Evolutionary conservation across 2,888 invertebrate genomes (phyloP), one percentile per base, ranked within the genome.

Genomic region (Stenurella melanura): DNA sequence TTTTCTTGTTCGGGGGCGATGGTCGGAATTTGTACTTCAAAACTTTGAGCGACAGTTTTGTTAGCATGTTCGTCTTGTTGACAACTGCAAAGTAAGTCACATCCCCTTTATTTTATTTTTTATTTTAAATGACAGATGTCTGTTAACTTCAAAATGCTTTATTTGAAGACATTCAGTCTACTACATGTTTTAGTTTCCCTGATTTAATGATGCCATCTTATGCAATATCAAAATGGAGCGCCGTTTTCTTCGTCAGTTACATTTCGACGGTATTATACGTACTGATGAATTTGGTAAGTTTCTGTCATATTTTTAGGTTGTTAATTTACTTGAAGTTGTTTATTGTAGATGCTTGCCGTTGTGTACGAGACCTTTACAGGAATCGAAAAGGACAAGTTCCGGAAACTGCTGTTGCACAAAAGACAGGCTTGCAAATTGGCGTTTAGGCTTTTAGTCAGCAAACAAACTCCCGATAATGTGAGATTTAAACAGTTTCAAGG

Each of bases 201-300:
- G 97, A 97, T 89, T 96, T 97, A 19, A 97, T 97, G 97, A 96
- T 97, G 96, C 96, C 95, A 6, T 94, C 96, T 0, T 97, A 96
- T 88, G 93, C 95, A 26, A 92, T 92, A 84, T 95, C 93, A 54
- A 94, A 94, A 87, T 96, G 95, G 94, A 95, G 95, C 86, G 94
- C 95, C n/a, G 90, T 96, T 75, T 97, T 96, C 90, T 97, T 97
- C 90, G 94, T 97, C 78, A 92, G 95, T 7, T 97, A 96, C 89
- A 93, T 97, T 81, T 94, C 95, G 80, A 95, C 95, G 50, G 96
- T 96, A 80, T 91, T 96, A 12, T 96, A 96, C 88, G 95, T 96
- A 63, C 92, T 96, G 81, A 96, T 96, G 96, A 97, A 96, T 90
- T 92, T 97, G 92, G 95, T 95, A 88, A 92, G 93, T 90, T 67